Base-by-base conservation (phyloP, 2,888 invertebrate genomes). In the Brenthis ino region DNA sequence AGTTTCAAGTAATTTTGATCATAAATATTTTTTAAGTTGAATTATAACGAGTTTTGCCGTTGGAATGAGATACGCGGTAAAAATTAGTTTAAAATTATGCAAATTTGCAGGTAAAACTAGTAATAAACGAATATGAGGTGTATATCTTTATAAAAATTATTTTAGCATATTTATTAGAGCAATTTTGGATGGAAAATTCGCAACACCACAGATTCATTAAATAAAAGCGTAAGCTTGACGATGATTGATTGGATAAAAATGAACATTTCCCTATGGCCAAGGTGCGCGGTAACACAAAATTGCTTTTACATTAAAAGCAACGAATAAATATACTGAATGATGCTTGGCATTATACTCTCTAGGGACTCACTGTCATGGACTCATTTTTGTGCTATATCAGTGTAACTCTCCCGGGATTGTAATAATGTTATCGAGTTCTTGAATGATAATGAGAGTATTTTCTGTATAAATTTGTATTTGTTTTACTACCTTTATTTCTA, bases 231-330 rank as follows among this genome's bases (percentile, higher is more conserved):
- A 63, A 67, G 37, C 48, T 60, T 71, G 73, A 74, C 67, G 72
- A 79, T 82, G 84, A 85, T 83, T 82, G 84, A 85, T 84, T 79
- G 78, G 79, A 79, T 71, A 73, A 79, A 80, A 82, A 82, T 81
- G 77, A 75, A 75, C 76, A 80, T 82, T 80, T 80, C 77, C 85
- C 80, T 77, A 75, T 78, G 80, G 82, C 75, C 73, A 77, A 73
- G 75, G 74, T 77, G 76, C 72, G 75, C 79, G 82, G 80, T 76
- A 77, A 91, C 91, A 91, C 79, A 84, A 84, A 88, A 91, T 91
- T 80, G 90, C 91, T 91, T 89, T 91, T 89, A 91, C 74, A 81
- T 80, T 81, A 82, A 81, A 81, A 79, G 77, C 75, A 67, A 50
- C 67, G 58, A 72, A 70, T 57, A 73, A 72, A 69, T 63, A 68